Evolutionary conservation across 2,888 invertebrate genomes (phyloP).

Genomic region (Limnephilus auricula): DNA sequence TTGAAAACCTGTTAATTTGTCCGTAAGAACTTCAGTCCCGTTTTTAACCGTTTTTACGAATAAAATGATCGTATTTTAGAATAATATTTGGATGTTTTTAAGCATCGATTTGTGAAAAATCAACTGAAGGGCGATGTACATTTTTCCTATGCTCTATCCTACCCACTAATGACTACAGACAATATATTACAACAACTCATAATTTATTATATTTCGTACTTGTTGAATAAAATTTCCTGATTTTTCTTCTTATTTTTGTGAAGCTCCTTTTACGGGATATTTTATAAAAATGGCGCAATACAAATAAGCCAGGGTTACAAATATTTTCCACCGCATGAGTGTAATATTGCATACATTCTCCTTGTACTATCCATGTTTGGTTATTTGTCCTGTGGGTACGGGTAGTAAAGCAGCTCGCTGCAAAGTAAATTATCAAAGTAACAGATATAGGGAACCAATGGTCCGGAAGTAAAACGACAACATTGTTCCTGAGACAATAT

Average conservation of each 20-base stretch:
- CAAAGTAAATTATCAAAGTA: slow-evolving; percentile 14
- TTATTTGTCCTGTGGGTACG: slow-evolving; percentile 24
- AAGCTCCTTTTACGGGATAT: not conserved
- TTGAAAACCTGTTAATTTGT: no score
- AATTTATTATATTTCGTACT: not conserved
- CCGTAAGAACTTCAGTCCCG: no score
- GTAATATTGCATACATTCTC: not conserved
- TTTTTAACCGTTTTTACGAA: no score
- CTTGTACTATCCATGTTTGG: not conserved
- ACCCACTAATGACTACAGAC: no score
- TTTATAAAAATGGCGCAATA: not conserved
- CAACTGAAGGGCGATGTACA: no score
- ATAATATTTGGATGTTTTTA: no score
- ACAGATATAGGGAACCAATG: slow-evolving; percentile 38
- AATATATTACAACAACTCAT: no score
- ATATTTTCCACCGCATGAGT: not conserved
- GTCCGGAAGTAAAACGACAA: slow-evolving; percentile 1
- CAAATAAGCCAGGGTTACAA: not conserved
- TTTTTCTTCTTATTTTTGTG: no score
- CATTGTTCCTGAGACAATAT: slow-evolving; percentile 18
- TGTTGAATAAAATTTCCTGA: not conserved
- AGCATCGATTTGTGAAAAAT: no score
- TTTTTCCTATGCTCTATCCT: no score
- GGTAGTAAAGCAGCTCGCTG: slow-evolving; percentile 25
- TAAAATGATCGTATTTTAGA: no score